Base-by-base conservation (phyloP, 1,140 invertebrate genomes). In the Neodiprion lecontei region DNA sequence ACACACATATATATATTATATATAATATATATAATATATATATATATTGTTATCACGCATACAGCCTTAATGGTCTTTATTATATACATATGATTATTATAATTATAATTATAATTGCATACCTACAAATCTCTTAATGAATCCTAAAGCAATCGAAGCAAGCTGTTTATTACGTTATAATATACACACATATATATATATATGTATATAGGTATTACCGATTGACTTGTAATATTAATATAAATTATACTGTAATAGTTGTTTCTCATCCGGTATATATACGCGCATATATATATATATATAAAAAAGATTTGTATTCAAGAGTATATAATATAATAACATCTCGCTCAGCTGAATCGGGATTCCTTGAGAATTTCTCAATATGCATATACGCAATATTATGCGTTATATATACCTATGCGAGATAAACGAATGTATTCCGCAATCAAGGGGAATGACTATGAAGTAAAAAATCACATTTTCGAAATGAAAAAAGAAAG, bases 301-400 rank as follows among this genome's bases (percentile, higher is more conserved):
- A 40, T 61, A 61, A 7, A 11, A 8, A 61, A 70, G 69, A 40
- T 74, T 74, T 74, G 28, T 40, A 40, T 40, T 0, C 28, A 40
- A 40, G 28, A 1, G 28, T 40, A 40, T 40, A 40, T 40, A 40
- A 40, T 70, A 74, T 65, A 69, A 53, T 47, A 68, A 70, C 49
- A 14, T 74, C 21, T 74, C 53, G 68, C 73, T 61, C 69, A 21
- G 47, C n/a, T 48, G n/a, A 50, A 74, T 61, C 21, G 28, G 73
- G 61, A 70, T 67, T 74, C 73, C 21, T 71, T 74, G 68, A 74
- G 61, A 70, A 49, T 74, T 67, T 12, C 67, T 47, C 68, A 69
- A 65, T 21, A 40, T 9, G 10, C 49, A 71, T 66, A 66, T 1
- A 66, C 7, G 21, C 21, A 66, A n/a, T 7, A n/a, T 66, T 21